phyloP scores from a whole-genome alignment of 2,113 vertebrate genomes.

The Hydrochoerus hydrochaeris region DNA sequence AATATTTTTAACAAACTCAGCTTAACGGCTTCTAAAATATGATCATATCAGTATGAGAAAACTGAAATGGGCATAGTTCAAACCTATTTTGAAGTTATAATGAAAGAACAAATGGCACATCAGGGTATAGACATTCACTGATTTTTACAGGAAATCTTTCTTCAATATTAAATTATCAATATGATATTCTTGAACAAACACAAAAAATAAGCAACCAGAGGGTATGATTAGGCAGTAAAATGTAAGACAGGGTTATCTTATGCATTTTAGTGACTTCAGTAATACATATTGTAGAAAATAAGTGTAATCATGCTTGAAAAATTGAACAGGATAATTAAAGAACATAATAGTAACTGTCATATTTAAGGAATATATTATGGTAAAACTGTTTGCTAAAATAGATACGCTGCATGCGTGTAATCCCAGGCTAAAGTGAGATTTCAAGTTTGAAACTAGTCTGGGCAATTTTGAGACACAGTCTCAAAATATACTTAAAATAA shows the following conservation, averaged over 20 bases:
- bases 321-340: conserved; percentile 38
- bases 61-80: neutral
- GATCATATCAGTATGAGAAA: conserved; percentile 42
- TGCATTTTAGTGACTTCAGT: neutral
- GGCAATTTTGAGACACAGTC: neutral
- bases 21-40: conserved; percentile 20
- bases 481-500: neutral
- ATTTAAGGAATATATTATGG: neutral
- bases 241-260: neutral
- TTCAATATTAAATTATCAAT: conserved; percentile 52
- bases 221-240: conserved; percentile 51
- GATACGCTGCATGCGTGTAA: neutral
- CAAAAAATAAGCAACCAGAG: conserved; percentile 40
- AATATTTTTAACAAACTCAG: neutral
- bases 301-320: neutral
- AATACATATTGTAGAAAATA: neutral
- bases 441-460: neutral
- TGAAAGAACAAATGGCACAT: neutral
- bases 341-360: neutral
- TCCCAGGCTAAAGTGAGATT: neutral
- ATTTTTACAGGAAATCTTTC: conserved; percentile 42
- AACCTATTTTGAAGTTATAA: neutral
- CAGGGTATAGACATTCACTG: neutral
- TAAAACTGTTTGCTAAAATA: neutral
- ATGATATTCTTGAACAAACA: conserved; percentile 35